Conservation (phyloP, 2,888 invertebrate species). For the Eristalis arbustorum region DNA sequence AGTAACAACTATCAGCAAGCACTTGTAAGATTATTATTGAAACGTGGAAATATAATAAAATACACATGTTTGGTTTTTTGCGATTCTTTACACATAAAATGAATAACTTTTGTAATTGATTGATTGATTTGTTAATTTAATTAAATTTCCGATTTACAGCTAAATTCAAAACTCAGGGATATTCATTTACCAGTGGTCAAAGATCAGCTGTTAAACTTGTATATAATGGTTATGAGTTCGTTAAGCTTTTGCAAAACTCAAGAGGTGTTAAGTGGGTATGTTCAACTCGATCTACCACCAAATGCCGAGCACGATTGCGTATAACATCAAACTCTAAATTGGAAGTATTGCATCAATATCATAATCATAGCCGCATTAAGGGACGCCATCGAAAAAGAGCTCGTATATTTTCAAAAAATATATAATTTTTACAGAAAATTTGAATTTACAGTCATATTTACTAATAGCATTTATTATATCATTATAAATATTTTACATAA, state of each 20-base stretch:
- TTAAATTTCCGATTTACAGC: conserved; percentile 18
- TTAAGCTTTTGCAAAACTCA: conserved; percentile 76
- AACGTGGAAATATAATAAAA: background rate
- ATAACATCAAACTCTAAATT: conserved; percentile 73
- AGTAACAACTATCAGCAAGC: no score
- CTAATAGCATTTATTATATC: background rate
- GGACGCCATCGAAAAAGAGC: conserved; percentile 8
- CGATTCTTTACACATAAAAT: background rate
- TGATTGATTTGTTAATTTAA: background rate
- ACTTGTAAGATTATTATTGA: background rate
- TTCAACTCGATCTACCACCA: conserved; percentile 78
- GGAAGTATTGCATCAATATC: conserved; percentile 75
- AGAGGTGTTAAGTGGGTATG: conserved; percentile 79
- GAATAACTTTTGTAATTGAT: background rate
- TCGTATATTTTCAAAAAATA: background rate
- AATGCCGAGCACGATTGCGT: conserved; percentile 77
- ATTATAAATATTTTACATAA: no score
- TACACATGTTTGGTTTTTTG: no score
- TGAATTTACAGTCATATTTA: background rate
- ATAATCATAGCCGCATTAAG: conserved; percentile 74
- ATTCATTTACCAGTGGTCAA: conserved; percentile 75
- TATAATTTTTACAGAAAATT: background rate
- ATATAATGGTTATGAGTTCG: conserved; percentile 76
- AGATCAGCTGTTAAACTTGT: conserved; percentile 77
- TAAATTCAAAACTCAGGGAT: conserved; percentile 14